Conservation (phyloP, 1,140 invertebrate species). For the Brachionus angularis region DNA sequence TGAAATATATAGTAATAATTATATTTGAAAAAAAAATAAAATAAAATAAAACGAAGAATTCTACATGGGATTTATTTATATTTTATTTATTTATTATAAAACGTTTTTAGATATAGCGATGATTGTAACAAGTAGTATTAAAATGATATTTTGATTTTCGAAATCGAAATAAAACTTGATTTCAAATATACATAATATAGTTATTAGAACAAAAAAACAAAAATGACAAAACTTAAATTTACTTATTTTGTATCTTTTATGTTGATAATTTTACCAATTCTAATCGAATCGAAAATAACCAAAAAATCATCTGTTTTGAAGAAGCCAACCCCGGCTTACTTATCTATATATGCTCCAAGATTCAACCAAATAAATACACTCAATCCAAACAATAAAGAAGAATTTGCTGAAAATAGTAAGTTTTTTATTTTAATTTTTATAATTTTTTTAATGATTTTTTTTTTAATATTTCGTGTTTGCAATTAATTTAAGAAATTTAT, state of each 20-base stretch:
- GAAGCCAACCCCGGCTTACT: constrained; percentile 11
- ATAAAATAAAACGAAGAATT: too few relatives aligned
- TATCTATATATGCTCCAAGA: constrained; percentile 12
- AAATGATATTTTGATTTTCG: too few relatives aligned
- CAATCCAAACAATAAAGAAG: not conserved
- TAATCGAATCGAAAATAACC: not conserved
- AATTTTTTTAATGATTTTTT: constrained; percentile 19
- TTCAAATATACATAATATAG: not conserved
- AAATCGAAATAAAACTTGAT: too few relatives aligned
- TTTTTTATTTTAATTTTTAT: constrained; percentile 7
- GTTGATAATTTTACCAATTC: not conserved
- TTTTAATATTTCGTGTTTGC: too few relatives aligned
- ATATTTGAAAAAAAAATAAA: too few relatives aligned
- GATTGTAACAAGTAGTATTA: too few relatives aligned
- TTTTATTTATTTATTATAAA: too few relatives aligned
- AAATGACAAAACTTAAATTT: not conserved
- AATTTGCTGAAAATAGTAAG: not conserved
- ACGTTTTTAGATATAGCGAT: too few relatives aligned
- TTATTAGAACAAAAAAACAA: not conserved
- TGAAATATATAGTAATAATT: too few relatives aligned
- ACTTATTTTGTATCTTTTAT: not conserved
- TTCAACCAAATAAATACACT: too few relatives aligned
- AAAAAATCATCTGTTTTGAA: constrained; percentile 24
- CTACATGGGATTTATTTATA: too few relatives aligned
- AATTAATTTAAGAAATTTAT: too few relatives aligned